Evolutionary conservation across 2,797 vertebrate species (phyloP).

Genomic region (Etheostoma perlongum): DNA sequence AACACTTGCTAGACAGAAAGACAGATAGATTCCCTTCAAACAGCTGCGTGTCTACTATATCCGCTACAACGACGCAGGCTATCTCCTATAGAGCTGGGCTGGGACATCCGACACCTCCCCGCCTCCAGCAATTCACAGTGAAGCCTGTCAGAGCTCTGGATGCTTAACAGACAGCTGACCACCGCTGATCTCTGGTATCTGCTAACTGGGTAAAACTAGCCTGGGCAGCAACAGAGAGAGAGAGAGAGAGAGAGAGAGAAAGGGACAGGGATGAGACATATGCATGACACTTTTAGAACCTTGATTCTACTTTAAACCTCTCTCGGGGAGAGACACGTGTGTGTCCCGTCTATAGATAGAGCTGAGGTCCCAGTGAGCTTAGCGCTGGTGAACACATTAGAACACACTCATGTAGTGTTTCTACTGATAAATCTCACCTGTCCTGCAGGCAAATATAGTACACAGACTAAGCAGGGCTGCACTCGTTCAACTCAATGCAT

Average conservation of each 20-base stretch:
- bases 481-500: neutral
- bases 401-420: conserved; percentile 24
- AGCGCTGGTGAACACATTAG: conserved; percentile 22
- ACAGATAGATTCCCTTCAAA: conserved; percentile 46
- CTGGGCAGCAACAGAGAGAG: conserved; percentile 20
- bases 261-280: conserved; percentile 56
- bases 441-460: conserved; percentile 39
- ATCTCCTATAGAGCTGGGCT: conserved; percentile 11
- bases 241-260: neutral
- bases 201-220: conserved; percentile 73
- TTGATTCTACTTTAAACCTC: conserved; percentile 62
- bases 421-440: conserved; percentile 44
- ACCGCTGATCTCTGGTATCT: conserved; percentile 72
- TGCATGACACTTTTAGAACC: conserved; percentile 70
- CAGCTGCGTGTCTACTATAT: conserved; percentile 58
- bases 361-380: conserved; percentile 48
- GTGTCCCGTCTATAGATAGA: conserved; percentile 71
- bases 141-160: conserved; percentile 52
- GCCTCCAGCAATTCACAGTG: conserved; percentile 44
- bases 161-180: conserved; percentile 75
- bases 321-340: conserved; percentile 56
- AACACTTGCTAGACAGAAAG: conserved; percentile 23
- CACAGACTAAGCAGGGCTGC: neutral
- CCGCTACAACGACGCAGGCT: conserved; percentile 7
- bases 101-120: conserved; percentile 64